These are phyloP conservation scores for Chionodraco myersi DNA, from an alignment of 2,113 vertebrate species.

Conservation along the genomic window DNA sequence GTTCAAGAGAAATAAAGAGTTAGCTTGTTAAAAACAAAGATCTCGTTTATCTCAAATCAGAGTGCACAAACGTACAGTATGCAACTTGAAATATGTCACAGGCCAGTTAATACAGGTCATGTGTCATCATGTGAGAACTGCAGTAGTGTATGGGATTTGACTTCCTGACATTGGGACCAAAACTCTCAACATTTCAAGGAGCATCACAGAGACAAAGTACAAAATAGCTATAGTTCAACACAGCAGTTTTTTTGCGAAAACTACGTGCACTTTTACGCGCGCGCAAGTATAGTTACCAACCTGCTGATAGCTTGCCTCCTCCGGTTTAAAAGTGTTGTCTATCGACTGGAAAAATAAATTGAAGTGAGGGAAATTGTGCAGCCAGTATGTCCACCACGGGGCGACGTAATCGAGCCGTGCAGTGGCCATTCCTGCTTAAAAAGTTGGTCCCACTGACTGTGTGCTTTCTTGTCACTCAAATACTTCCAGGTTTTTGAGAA, in stretches of 20 bases:
- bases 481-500: conserved; percentile 30
- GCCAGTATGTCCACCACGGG: conserved; percentile 95
- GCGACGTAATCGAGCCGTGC: conserved; percentile 89
- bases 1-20: neutral
- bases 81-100: neutral
- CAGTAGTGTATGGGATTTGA: neutral
- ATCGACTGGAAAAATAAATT: conserved; percentile 82
- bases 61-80: neutral
- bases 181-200: neutral
- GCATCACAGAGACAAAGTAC: neutral
- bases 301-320: conserved; percentile 90
- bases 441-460: conserved; percentile 38
- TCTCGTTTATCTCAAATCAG: neutral
- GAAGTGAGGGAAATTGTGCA: conserved; percentile 91
- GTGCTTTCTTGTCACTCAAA: conserved; percentile 3
- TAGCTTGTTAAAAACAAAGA: neutral
- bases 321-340: conserved; percentile 86
- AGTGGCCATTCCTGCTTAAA: conserved; percentile 81
- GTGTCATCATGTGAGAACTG: conserved; percentile 69
- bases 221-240: neutral
- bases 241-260: neutral
- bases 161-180: conserved; percentile 11
- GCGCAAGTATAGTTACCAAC: conserved; percentile 74
- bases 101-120: conserved; percentile 68
- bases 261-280: conserved; percentile 55